Percentiles rank a stretch among this genome's conserved stretches.
Conservation (phyloP, 2,797 vertebrate genomes). For the Poecilia velifera region DNA sequence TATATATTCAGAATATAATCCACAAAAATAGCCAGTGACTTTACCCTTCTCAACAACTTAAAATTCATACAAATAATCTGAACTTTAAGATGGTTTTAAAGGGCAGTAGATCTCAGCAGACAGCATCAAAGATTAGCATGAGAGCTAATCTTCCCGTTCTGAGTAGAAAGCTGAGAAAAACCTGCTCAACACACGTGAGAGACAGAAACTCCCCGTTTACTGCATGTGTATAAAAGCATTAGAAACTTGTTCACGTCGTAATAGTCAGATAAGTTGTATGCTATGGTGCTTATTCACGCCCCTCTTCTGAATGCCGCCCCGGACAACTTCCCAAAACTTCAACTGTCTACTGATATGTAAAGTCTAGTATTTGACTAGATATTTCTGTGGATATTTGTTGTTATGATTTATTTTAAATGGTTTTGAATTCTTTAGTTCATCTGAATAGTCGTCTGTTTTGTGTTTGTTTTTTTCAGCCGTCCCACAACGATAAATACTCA, state of each 20-base stretch:
- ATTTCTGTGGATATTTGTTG: not conserved
- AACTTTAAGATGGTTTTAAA: not conserved
- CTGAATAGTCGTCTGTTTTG: not conserved
- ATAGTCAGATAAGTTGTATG: not conserved
- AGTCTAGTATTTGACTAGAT: not conserved
- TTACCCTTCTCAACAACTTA: not conserved
- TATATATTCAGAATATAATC: not conserved
- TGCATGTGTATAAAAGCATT: not conserved
- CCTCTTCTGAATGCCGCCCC: not conserved
- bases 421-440: not conserved
- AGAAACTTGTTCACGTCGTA: not conserved
- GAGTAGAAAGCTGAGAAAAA: not conserved
- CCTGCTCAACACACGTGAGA: not conserved
- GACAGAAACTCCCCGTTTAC: not conserved
- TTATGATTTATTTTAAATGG: not conserved
- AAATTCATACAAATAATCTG: not conserved
- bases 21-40: not conserved
- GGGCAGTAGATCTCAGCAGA: not conserved
- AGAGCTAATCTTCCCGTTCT: not conserved
- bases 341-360: not conserved
- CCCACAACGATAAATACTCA: conserved; percentile 92
- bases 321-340: not conserved
- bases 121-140: not conserved
- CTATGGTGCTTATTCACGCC: not conserved
- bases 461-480: conserved; percentile 81